Base-by-base conservation (phyloP, 2,888 invertebrate genomes). In the Tachina fera region DNA sequence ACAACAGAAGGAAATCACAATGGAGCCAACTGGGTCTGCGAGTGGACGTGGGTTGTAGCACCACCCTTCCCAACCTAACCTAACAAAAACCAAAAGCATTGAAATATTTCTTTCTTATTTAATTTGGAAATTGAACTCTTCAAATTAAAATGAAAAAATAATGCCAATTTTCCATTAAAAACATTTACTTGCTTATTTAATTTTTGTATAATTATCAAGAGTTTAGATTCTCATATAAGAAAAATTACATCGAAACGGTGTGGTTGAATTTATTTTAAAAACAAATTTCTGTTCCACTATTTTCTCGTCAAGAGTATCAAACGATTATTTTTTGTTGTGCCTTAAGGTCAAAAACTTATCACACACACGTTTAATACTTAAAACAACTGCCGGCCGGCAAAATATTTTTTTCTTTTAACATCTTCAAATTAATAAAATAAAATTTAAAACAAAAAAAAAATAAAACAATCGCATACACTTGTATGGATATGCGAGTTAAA, bases 331-430 rank as follows among this genome's bases (percentile, higher is more conserved):
- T 65, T 47, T 65, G 14, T 22, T 22, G 9, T 47, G 45, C 47
- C 45, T 65, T 45, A 60, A 49, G n/a, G 9, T 41, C 61, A 70
- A 53, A 51, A 78, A 78, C 61, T 78, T 81, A 60, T 67, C 31
- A 67, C 43, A 60, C 74, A 41, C 39, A 16, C 49, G 22, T 65
- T 22, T 10, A 49, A 58, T 31, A 67, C 47, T 22, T 19, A 41
- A 39, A 51, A n/a, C 53, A 71, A 51, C 85, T 71, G 83, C 85
- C 83, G 85, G 85, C 82, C 85, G 85, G 85, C 75, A 79, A 60
- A 84, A 74, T 13, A 75, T 75, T 70, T 31, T 31, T 31, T 86
- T 85, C 77, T 47, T 78, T 78, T 81, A 84, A 84, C 80, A 81
- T 81, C 72, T 74, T 49, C 75, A 86, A 86, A 83, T 79, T 86